Evolutionary conservation across 1,140 invertebrate genomes (phyloP), one percentile per base, ranked within the genome.

Genomic region (Papilio polytes): DNA sequence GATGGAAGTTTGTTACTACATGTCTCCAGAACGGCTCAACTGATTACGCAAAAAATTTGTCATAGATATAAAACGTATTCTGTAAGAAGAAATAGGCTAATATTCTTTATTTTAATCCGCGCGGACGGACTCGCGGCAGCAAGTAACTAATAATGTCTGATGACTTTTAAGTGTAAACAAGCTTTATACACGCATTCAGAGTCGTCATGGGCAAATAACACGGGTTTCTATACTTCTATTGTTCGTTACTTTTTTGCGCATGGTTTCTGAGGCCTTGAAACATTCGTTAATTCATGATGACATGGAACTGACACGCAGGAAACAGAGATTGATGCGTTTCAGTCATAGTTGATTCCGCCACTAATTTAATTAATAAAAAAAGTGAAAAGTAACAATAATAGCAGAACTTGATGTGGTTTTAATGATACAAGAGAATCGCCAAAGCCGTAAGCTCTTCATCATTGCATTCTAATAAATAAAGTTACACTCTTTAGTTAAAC

Each of bases 171-270:
- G 56, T 63, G 9, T 63, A 63, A 20, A 63, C 22, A 70, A 70
- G 63, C 26, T n/a, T 70, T 13, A 70, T 70, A 70, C 4, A 41
- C 36, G 36, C 36, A 36, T 70, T 70, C 13, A 13, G 31, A 31
- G 59, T 31, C 59, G 63, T 70, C 63, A 70, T 70, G 63, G 63
- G 26, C 63, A 31, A 70, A 70, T 70, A 70, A 70, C 63, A 70
- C 26, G 63, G 26, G 36, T 70, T 70, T 36, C 4, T 31, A 70
- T 70, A 70, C 63, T 70, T 70, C 22, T 70, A 70, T 70, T 70
- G 63, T 70, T 70, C 63, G 63, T 70, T 31, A 31, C 63, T 70
- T 70, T 63, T 70, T 70, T 70, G 63, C 26, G 26, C 12, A 36
- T 66, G 63, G 63, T 70, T 18, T 70, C 63, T 12, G 31, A 70